Conservation (phyloP, 1,140 invertebrate species). For the Magallana gigas region DNA sequence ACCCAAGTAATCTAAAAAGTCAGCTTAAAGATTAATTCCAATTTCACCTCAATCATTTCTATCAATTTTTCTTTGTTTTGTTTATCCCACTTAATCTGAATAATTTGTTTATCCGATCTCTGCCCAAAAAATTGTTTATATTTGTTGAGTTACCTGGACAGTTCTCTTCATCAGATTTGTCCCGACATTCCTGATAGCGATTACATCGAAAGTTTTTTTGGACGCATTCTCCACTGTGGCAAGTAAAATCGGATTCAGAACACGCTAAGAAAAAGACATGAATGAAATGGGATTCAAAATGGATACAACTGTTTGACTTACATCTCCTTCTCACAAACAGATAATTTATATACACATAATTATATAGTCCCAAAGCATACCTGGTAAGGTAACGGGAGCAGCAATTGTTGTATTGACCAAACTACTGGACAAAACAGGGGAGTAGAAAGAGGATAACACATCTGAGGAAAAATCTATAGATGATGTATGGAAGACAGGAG, state of each 20-base stretch:
- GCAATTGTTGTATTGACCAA: neutral
- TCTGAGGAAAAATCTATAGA: neutral
- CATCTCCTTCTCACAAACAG: too few species aligned
- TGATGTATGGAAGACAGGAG: neutral
- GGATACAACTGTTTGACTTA: too few species aligned
- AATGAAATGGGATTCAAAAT: too few species aligned
- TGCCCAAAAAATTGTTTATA: too few species aligned
- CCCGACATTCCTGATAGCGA: conserved; percentile 41
- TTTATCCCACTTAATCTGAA: too few species aligned
- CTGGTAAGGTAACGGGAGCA: neutral
- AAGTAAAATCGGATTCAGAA: conserved; percentile 39
- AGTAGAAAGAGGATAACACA: neutral
- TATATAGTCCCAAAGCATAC: neutral
- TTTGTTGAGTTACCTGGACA: conserved; percentile 37
- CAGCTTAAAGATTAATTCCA: too few species aligned
- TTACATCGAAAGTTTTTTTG: conserved; percentile 25
- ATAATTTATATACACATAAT: neutral
- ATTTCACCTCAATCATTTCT: too few species aligned
- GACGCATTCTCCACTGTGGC: conserved; percentile 54
- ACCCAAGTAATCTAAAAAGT: too few species aligned
- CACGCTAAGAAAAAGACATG: conserved; percentile 32
- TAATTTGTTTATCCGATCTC: too few species aligned
- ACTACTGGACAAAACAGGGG: neutral
- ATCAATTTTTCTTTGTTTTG: too few species aligned
- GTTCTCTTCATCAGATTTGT: conserved; percentile 55